Evolutionary conservation across 2,113 vertebrate genomes (phyloP).

Genomic region (Catharus bicknelli): DNA sequence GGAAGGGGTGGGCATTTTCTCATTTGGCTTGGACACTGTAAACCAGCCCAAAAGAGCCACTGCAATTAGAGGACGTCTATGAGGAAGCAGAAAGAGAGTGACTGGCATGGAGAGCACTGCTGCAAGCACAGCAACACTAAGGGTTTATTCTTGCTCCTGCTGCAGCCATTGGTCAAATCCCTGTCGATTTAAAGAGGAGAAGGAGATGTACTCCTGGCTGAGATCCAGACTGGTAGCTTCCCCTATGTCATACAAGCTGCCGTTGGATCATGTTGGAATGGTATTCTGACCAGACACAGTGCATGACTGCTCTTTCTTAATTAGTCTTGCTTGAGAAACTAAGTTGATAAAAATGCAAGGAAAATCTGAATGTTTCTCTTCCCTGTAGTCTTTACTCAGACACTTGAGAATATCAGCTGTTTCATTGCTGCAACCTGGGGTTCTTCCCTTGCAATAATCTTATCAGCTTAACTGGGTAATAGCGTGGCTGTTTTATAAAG

Average conservation of each 20-base stretch:
- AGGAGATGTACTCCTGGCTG: background rate
- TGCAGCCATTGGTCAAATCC: background rate
- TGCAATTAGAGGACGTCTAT: slow-evolving; percentile 32
- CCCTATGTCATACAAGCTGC: background rate
- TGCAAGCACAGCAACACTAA: background rate
- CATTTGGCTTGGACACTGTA: slow-evolving; percentile 28
- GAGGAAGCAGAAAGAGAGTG: background rate
- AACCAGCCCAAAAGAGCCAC: background rate
- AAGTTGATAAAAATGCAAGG: background rate
- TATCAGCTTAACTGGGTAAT: too few species aligned
- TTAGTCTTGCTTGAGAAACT: background rate
- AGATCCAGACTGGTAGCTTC: background rate
- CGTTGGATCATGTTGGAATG: background rate
- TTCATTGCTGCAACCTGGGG: background rate
- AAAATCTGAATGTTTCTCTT: background rate
- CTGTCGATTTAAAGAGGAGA: background rate
- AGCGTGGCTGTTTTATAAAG: too few species aligned
- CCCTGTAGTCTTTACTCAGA: background rate
- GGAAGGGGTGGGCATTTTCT: slow-evolving; percentile 21
- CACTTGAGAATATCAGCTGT: background rate
- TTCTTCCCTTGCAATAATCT: too few species aligned
- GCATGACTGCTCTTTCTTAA: background rate
- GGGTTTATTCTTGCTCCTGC: background rate
- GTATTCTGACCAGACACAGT: background rate
- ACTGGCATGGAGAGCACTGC: background rate